Conservation (phyloP, 2,797 vertebrate species). For the Psittacula echo region DNA sequence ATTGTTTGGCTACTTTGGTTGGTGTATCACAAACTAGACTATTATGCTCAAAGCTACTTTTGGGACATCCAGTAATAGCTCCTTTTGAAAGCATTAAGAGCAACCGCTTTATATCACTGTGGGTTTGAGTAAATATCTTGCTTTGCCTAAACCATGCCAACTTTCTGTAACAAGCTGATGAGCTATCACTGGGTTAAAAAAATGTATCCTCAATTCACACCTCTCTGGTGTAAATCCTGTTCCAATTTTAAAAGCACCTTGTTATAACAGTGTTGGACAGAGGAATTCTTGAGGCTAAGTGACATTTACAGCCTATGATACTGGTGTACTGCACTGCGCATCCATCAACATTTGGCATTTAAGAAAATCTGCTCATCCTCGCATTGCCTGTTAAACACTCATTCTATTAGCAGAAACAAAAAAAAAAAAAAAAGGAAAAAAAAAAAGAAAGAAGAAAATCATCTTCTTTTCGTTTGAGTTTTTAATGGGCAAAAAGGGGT, state of each 20-base stretch:
- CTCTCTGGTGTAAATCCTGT: slow-evolving; percentile 64
- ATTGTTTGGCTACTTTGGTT: slow-evolving; percentile 52
- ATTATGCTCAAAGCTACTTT: slow-evolving; percentile 47
- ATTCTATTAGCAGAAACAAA: slow-evolving; percentile 5
- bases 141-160: slow-evolving; percentile 49
- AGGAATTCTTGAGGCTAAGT: slow-evolving; percentile 69
- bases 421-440: neutral
- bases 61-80: slow-evolving; percentile 26
- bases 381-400: slow-evolving; percentile 50
- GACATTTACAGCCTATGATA: slow-evolving; percentile 72
- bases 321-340: slow-evolving; percentile 50
- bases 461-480: neutral
- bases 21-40: slow-evolving; percentile 34
- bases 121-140: slow-evolving; percentile 19
- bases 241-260: slow-evolving; percentile 69
- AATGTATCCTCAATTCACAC: slow-evolving; percentile 56
- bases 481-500: neutral
- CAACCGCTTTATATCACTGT: slow-evolving; percentile 36
- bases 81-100: slow-evolving; percentile 24
- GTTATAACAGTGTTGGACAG: slow-evolving; percentile 67
- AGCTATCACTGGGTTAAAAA: slow-evolving; percentile 40
- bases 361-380: slow-evolving; percentile 67
- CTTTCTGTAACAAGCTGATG: slow-evolving; percentile 63
- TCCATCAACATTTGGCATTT: slow-evolving; percentile 72
- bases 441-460: neutral